Percentiles rank a stretch among this genome's conserved stretches.
phyloP scores from a whole-genome alignment of 2,888 invertebrate genomes.

The Sicus ferrugineus region DNA sequence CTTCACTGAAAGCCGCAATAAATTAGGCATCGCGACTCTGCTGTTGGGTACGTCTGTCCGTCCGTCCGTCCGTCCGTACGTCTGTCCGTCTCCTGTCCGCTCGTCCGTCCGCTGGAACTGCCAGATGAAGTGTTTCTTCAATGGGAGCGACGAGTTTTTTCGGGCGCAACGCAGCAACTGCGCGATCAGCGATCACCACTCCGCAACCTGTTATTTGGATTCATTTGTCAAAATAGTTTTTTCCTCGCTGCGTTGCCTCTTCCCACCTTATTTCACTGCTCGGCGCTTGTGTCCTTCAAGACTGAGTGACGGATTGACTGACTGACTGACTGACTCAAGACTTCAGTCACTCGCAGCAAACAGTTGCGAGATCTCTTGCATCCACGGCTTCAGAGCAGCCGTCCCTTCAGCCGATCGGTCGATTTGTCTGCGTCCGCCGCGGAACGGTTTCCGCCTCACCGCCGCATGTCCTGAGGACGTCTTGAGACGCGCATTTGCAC shows the following conservation, averaged over 20 bases:
- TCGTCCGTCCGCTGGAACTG: too few relatives aligned
- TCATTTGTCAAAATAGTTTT: constrained; percentile 65
- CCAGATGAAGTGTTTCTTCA: constrained; percentile 31
- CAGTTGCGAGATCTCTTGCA: constrained; percentile 20
- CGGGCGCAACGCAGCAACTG: constrained; percentile 25
- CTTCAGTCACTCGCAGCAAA: not conserved
- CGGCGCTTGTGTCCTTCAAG: constrained; percentile 1
- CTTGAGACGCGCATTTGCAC: not conserved
- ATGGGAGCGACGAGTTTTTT: constrained; percentile 31
- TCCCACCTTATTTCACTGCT: not conserved
- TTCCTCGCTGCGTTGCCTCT: not conserved
- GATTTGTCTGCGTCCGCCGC: constrained; percentile 39
- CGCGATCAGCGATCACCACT: constrained; percentile 39
- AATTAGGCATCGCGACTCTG: constrained; percentile 64
- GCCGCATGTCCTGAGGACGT: constrained; percentile 49
- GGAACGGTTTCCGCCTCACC: constrained; percentile 28
- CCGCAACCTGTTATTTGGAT: constrained; percentile 66
- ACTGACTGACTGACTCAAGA: not conserved
- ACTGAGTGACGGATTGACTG: not conserved
- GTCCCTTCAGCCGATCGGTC: constrained; percentile 2
- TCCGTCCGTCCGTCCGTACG: constrained; percentile 44
- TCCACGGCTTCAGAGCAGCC: constrained; percentile 4
- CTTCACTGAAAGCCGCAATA: constrained; percentile 51
- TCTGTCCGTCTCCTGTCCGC: not conserved
- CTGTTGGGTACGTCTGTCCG: constrained; percentile 36